These are phyloP conservation scores for Prolemur simus DNA, from an alignment of 2,113 vertebrate species.

Conservation along the genomic window DNA sequence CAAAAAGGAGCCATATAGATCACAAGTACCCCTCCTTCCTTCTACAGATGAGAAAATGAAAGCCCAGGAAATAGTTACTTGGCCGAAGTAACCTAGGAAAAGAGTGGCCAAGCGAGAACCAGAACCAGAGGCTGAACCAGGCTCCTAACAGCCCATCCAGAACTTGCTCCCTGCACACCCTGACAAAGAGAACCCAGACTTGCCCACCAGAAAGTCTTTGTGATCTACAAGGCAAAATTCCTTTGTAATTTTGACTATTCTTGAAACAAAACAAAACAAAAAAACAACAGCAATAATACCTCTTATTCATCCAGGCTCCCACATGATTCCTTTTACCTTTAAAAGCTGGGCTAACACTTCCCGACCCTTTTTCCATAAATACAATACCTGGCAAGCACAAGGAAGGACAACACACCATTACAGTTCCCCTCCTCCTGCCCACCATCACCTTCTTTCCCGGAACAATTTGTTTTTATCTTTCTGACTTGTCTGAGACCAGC, in stretches of 20 bases:
- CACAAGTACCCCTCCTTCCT: background rate
- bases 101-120: background rate
- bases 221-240: background rate
- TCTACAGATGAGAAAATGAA: background rate
- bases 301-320: background rate
- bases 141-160: background rate
- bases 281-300: background rate
- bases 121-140: background rate
- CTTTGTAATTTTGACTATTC: background rate
- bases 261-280: background rate
- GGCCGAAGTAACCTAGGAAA: background rate
- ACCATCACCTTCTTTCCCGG: background rate
- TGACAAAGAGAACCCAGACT: background rate
- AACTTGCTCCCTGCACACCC: too few relatives aligned
- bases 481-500: background rate
- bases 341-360: background rate
- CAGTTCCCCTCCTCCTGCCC: background rate
- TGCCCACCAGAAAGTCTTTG: background rate
- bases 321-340: background rate
- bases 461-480: conserved; percentile 24
- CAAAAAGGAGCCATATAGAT: background rate
- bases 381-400: background rate
- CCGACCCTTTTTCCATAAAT: background rate
- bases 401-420: background rate
- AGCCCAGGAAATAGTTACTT: background rate